phyloP scores from a whole-genome alignment of 2,797 vertebrate species.

The Perodicticus potto region DNA sequence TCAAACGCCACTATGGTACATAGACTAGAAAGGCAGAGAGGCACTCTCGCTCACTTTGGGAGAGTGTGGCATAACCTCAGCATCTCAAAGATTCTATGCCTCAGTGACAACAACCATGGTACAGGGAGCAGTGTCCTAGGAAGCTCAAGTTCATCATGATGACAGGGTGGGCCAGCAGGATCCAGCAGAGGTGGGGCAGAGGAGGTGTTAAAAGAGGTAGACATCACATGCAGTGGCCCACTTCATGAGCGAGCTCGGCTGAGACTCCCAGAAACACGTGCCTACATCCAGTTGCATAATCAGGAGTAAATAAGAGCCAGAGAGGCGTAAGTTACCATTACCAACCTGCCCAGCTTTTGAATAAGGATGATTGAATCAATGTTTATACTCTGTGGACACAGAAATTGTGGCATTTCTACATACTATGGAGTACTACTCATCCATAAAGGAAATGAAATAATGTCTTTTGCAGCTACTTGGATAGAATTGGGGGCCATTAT shows the following conservation, averaged over 20 bases:
- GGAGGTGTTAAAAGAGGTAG: not conserved
- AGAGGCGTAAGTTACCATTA: not conserved
- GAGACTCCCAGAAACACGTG: not conserved
- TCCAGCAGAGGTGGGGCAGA: not conserved
- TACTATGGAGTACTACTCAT: too few relatives aligned
- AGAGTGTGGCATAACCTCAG: not conserved
- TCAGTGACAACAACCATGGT: not conserved
- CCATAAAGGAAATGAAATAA: too few relatives aligned
- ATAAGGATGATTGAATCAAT: slow-evolving; percentile 2
- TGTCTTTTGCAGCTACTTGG: too few relatives aligned
- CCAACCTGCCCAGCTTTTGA: not conserved
- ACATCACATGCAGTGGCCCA: not conserved
- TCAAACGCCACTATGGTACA: not conserved
- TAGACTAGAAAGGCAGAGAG: not conserved
- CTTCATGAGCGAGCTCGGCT: not conserved
- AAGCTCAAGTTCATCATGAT: not conserved
- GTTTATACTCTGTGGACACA: not conserved
- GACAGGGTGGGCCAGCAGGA: not conserved
- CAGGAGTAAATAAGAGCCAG: not conserved
- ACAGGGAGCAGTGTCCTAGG: not conserved
- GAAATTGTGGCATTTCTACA: not conserved
- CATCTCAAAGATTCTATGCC: not conserved
- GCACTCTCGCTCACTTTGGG: not conserved
- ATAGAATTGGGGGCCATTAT: too few relatives aligned
- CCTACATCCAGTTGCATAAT: not conserved